Base-by-base conservation (phyloP, 2,888 invertebrate genomes). In the Dioctria linearis region DNA sequence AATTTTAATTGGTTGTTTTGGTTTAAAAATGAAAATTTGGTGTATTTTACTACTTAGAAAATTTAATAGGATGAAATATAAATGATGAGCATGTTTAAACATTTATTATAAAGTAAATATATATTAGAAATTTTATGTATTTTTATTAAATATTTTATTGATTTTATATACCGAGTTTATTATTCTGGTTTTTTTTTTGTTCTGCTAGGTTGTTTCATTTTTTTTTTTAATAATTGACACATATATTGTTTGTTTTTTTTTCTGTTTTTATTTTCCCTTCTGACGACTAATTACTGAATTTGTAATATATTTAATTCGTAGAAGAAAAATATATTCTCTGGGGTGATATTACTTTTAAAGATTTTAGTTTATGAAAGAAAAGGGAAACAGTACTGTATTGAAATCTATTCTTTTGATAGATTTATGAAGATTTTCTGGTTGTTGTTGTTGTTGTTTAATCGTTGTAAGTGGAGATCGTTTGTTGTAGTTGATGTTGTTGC, bases 241-340 rank as follows among this genome's bases (percentile, higher is more conserved):
- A 76, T 63, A 76, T 76, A 76, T 76, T 63, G 43, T 76, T 76
- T 76, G 39, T 49, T 73, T 71, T 51, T 25, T 25, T 25, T 25
- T 25, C 25, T 25, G 25, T 25, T 25, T 25, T 25, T 25, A 25
- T 25, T 25, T 57, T 73, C 39, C 37, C 61, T 61, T 61, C 8
- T 61, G 11, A 39, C 39, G 73, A 59, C 25, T 54, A 73, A 42
- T 57, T 69, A 69, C 5, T 73, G 73, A 40, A 59, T 73, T 54
- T 73, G 73, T 59, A 25, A 25, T 25, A 25, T 25, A 25, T 73
- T 57, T 40, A 9, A 40, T 73, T 42, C 57, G 54, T 57, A 40
- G 73, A 73, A 73, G 73, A 73, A 73, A 73, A 73, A 73, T 73
- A 73, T 73, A 73, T 73, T 73, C 59, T 73, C 59, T 73, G 59